These are phyloP conservation scores for Blennius ocellaris DNA, from an alignment of 2,113 vertebrate genomes.

Conservation along the genomic window DNA sequence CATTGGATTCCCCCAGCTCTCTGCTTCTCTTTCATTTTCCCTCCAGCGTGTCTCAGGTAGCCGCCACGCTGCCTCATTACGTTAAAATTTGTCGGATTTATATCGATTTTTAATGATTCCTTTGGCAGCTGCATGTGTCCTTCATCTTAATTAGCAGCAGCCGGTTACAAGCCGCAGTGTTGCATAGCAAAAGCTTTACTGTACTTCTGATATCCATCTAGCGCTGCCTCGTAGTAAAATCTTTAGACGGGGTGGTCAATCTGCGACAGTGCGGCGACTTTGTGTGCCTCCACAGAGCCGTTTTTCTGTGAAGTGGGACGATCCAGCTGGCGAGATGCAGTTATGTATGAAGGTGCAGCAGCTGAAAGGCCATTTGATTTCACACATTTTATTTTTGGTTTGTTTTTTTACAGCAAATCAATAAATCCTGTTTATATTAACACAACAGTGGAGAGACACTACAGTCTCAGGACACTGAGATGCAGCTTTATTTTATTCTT, in stretches of 20 bases:
- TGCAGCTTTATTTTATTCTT: neutral
- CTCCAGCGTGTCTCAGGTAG: neutral
- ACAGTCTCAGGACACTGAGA: neutral
- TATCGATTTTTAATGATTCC: conserved; percentile 38
- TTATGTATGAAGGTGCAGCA: conserved; percentile 3
- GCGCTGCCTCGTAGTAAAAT: conserved; percentile 30
- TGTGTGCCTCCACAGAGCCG: conserved; percentile 49
- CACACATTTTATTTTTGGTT: neutral
- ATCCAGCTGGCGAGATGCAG: conserved; percentile 23
- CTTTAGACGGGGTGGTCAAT: conserved; percentile 17
- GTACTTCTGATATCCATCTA: conserved; percentile 29
- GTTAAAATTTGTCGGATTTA: conserved; percentile 18
- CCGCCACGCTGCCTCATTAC: conserved; percentile 14
- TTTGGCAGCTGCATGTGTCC: conserved; percentile 11
- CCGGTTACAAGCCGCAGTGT: conserved; percentile 21
- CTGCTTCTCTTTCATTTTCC: neutral
- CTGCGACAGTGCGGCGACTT: conserved; percentile 23
- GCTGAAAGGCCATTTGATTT: conserved; percentile 1
- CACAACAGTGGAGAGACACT: neutral
- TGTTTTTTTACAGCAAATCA: neutral
- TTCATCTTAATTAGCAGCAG: conserved; percentile 58
- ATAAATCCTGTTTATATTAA: conserved; percentile 2
- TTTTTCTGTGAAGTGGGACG: conserved; percentile 35
- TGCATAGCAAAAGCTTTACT: conserved; percentile 26
- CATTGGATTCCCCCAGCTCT: neutral